Base-by-base conservation (phyloP, 2,797 vertebrate species). In the Macropus fuliginosus region DNA sequence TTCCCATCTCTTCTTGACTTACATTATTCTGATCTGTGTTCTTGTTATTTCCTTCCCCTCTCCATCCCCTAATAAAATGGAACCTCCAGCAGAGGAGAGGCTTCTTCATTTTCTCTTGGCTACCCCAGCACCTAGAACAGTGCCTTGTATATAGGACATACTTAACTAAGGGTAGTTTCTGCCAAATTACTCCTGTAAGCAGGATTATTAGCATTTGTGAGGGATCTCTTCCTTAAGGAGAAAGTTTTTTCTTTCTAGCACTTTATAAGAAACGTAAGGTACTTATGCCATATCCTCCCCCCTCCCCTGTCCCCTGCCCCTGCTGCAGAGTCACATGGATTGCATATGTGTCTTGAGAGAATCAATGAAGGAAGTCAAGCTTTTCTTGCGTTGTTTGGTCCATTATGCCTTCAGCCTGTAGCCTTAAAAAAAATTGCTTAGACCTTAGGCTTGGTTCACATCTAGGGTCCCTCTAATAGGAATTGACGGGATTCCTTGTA, bases 101-200 rank as follows among this genome's bases (percentile, higher is more conserved):
- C 40, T 27, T 46, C 40, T 87, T 87, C 24, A 87, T 50, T 46
- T 87, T 87, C 40, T 50, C 74, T 50, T 50, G 24, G 40, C 46
- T 81, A 46, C 66, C 66, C n/a, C 46, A 34, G 31, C 21, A 50
- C 10, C 24, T 50, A 87, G 74, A n/a, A 50, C 27, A 74, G 62
- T 66, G 13, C 8, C 74, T 81, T 40, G 40, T 40, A 46, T 2
- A 46, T 24, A 46, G 74, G 40, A 27, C 5, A 14, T 50, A 87
- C 27, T 50, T 87, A 87, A 27, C 2, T 50, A 87, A 87, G n/a
- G 62, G 62, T 74, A n/a, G 16, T 62, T 56, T 92, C 62, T 93
- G 89, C 6, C 94, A 66, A 46, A 46, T 97, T 94, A 96, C 96
- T 97, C 95, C 91, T 95, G 95, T 92, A 97, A 95, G 94, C 21